Evolutionary conservation across 1,140 invertebrate species (phyloP).

Genomic region (Zaprionus camerounensis): DNA sequence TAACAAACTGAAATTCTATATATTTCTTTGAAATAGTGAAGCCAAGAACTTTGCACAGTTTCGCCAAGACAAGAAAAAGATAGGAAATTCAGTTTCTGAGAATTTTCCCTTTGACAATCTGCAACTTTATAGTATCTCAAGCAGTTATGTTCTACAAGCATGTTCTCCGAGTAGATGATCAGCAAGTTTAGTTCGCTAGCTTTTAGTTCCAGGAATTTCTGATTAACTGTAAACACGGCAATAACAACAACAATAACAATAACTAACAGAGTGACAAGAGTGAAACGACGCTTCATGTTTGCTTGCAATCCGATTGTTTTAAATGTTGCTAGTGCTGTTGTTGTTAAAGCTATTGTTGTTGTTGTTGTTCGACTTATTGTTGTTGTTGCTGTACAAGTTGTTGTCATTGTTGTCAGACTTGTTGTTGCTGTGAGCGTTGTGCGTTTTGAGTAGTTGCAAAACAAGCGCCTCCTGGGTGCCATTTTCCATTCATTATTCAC

Average conservation of each 20-base stretch:
- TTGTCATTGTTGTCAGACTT: slow-evolving; percentile 11
- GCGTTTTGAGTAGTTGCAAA: slow-evolving; percentile 32
- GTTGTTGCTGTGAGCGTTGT: slow-evolving; percentile 10
- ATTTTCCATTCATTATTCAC: slow-evolving; percentile 70
- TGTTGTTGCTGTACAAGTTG: not conserved
- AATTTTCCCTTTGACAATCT: not conserved
- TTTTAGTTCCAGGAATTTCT: not conserved
- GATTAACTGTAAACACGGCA: not conserved
- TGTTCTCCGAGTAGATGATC: too few species aligned
- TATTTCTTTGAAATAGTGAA: not conserved
- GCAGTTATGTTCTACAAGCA: too few species aligned
- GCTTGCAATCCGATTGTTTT: slow-evolving; percentile 11
- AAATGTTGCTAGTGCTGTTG: slow-evolving; percentile 1
- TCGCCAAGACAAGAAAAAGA: not conserved
- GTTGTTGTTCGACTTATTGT: not conserved
- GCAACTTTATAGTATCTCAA: not conserved
- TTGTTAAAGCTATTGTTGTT: not conserved
- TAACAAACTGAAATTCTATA: not conserved
- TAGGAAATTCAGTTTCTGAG: not conserved
- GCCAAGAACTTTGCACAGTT: not conserved
- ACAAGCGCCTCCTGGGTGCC: slow-evolving; percentile 60
- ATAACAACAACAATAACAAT: slow-evolving; percentile 3
- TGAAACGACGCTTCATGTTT: not conserved
- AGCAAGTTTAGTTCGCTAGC: not conserved
- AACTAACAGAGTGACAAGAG: not conserved